A percentile compares a stretch with the other conserved stretches of the same genome.
These are phyloP conservation scores for Pangasius macronema DNA, from an alignment of 2,797 vertebrate species.

Conservation along the genomic window DNA sequence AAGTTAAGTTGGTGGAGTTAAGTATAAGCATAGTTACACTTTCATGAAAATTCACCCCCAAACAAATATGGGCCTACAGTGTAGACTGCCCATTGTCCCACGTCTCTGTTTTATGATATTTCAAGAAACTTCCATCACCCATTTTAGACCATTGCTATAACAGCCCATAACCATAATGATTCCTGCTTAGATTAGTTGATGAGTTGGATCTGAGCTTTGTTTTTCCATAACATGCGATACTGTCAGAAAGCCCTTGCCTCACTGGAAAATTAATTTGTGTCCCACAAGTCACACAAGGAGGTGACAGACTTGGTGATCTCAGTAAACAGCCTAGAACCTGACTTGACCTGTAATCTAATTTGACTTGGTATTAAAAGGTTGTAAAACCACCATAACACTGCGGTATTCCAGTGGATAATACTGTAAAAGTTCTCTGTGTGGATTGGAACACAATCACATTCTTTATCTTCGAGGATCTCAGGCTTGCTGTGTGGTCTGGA, in stretches of 20 bases:
- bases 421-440: background rate
- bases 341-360: background rate
- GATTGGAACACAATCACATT: background rate
- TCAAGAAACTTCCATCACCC: background rate
- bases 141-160: background rate
- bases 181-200: slow-evolving; percentile 15
- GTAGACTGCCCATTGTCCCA: background rate
- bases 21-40: background rate
- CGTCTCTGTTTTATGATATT: background rate
- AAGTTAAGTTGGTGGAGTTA: background rate
- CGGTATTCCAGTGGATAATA: background rate
- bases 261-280: slow-evolving; percentile 39
- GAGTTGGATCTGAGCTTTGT: slow-evolving; percentile 24
- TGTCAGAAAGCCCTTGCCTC: slow-evolving; percentile 26
- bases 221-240: slow-evolving; percentile 44
- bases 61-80: background rate
- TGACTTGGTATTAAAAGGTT: background rate
- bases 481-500: slow-evolving; percentile 29
- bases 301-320: background rate
- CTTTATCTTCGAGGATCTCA: slow-evolving; percentile 5
- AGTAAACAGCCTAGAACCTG: background rate
- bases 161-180: background rate
- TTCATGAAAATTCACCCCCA: background rate
- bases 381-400: slow-evolving; percentile 1
- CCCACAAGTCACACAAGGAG: slow-evolving; percentile 24